Conservation (phyloP, 2,113 vertebrate species). For the Pelecanus crispus region DNA sequence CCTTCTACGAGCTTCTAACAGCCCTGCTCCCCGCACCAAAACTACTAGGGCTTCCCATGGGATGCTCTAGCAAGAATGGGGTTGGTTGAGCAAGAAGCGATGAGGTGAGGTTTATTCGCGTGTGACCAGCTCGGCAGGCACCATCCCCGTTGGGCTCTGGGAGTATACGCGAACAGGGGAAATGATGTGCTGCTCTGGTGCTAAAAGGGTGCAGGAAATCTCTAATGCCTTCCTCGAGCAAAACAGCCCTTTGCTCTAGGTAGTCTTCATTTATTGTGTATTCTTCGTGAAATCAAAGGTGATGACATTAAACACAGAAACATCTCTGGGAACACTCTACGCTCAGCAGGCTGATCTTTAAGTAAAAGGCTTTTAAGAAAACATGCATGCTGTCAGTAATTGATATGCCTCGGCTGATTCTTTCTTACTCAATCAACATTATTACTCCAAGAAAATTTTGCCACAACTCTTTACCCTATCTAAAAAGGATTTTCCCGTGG, state of each 20-base stretch:
- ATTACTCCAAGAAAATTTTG: neutral
- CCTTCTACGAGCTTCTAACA: neutral
- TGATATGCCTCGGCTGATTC: neutral
- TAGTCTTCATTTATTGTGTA: neutral
- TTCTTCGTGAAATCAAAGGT: neutral
- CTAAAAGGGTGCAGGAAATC: neutral
- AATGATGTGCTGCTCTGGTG: neutral
- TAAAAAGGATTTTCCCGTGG: neutral
- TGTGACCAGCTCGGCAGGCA: neutral
- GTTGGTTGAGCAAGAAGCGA: neutral
- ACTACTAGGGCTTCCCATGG: neutral
- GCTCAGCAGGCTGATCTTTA: neutral
- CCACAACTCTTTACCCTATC: neutral
- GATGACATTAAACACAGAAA: neutral
- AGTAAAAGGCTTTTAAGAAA: neutral
- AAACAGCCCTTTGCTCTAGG: neutral
- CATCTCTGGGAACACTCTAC: neutral
- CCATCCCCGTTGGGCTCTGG: neutral
- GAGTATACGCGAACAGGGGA: neutral
- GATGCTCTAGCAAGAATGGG: neutral
- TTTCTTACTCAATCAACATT: neutral
- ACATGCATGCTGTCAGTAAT: neutral
- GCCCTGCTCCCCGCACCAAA: neutral
- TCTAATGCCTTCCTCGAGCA: neutral
- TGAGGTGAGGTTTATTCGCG: accelerated